A percentile compares a stretch with the other conserved stretches of the same genome.
Evolutionary conservation across 2,888 invertebrate genomes (phyloP).

Genomic region (Brachypterus glaber): DNA sequence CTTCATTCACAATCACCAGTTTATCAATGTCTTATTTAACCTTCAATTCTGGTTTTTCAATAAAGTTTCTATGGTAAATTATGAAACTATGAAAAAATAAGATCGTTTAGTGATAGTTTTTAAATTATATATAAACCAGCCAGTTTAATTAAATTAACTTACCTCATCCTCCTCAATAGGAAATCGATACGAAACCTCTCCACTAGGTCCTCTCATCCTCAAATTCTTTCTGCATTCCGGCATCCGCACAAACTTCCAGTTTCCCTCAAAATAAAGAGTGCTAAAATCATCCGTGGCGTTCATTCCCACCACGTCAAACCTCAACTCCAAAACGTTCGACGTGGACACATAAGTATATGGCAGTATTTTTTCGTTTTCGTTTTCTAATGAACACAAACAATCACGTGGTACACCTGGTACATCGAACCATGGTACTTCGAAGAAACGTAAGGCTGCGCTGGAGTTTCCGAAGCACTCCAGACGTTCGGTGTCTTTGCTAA

Average conservation of each 20-base stretch:
- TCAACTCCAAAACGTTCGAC: conserved; percentile 66
- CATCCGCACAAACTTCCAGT: conserved; percentile 68
- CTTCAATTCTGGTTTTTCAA: no score
- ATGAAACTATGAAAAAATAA: no score
- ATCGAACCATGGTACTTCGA: conserved; percentile 66
- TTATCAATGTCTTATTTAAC: no score
- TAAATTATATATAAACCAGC: no score
- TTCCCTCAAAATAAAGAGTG: conserved; percentile 73
- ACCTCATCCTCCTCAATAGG: conserved; percentile 33
- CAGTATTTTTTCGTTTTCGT: conserved; percentile 38
- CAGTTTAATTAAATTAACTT: conserved; percentile 20
- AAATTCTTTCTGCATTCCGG: conserved; percentile 60
- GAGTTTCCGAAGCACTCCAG: conserved; percentile 62
- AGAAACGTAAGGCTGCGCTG: conserved; percentile 61
- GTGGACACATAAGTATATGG: conserved; percentile 71
- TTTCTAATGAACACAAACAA: conserved; percentile 74
- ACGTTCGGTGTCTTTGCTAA: conserved; percentile 57
- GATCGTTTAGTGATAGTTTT: no score
- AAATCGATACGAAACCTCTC: conserved; percentile 55
- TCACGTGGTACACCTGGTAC: conserved; percentile 65
- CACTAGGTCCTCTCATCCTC: conserved; percentile 65
- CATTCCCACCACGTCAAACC: conserved; percentile 77
- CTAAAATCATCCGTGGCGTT: conserved; percentile 77
- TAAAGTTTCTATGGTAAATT: no score
- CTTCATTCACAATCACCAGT: no score